A percentile compares a stretch with the other conserved stretches of the same genome.
Evolutionary conservation across 2,888 invertebrate genomes (phyloP).

Genomic region (Sialis fuliginosa): DNA sequence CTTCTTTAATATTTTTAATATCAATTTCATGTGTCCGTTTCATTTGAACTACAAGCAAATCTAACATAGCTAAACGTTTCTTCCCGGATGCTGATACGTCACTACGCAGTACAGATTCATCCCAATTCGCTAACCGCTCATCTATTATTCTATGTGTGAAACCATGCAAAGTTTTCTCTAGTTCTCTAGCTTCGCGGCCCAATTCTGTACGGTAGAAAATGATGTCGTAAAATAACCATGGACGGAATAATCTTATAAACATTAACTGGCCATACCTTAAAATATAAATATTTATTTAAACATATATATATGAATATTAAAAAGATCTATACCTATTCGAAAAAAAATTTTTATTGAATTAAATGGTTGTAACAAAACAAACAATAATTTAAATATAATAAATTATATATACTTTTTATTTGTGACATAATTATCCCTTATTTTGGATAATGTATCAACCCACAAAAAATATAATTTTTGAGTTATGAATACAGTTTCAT

Average conservation of each 20-base stretch:
- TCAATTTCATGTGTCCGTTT: conserved; percentile 3
- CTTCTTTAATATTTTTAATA: conserved; percentile 4
- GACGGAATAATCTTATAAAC: conserved; percentile 1
- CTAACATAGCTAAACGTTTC: conserved; percentile 6
- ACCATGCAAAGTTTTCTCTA: conserved; percentile 4
- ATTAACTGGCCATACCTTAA: conserved; percentile 4
- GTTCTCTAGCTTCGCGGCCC: not conserved
- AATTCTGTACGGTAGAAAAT: not conserved
- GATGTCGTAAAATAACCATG: conserved; percentile 1
- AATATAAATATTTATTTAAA: not conserved
- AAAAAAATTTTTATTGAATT: too few relatives aligned
- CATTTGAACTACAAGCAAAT: conserved; percentile 3
- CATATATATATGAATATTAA: not conserved
- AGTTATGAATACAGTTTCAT: too few relatives aligned
- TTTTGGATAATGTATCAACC: too few relatives aligned
- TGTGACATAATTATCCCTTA: too few relatives aligned
- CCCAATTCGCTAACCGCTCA: conserved; percentile 4
- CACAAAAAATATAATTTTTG: too few relatives aligned
- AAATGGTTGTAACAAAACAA: too few relatives aligned
- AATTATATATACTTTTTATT: too few relatives aligned
- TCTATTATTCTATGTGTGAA: conserved; percentile 5
- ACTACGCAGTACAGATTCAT: not conserved
- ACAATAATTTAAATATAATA: too few relatives aligned
- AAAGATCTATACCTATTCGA: not conserved
- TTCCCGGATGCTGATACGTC: conserved; percentile 1